Base-by-base conservation (phyloP, 2,888 invertebrate genomes). In the Andrena trimmerana region DNA sequence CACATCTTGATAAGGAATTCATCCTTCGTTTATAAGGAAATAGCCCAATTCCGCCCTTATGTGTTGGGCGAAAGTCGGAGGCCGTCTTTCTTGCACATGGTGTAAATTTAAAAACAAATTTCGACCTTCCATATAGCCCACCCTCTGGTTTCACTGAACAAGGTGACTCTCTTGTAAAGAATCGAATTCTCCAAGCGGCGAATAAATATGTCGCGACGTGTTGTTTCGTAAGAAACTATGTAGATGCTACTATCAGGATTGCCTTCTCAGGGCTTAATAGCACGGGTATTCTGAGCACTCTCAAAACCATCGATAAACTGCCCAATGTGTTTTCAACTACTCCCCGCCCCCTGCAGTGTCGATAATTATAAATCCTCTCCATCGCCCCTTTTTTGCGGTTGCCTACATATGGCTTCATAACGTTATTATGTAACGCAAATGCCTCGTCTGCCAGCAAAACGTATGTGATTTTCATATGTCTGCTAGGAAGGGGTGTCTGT, bases 371-470 rank as follows among this genome's bases (percentile, higher is more conserved):
- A 1, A 16, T n/a, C n/a, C 60, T 31, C 31, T 60, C 31, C 29
- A 1, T 31, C 31, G 60, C 7, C 31, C 2, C 31, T 7, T 31
- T 60, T n/a, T 27, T 31, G 31, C 6, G 60, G 4, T 16, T 5
- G n/a, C n/a, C 60, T 7, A 16, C 60, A n/a, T 31, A 60, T 16
- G 60, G 60, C 60, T 27, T 60, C 60, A 60, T 33, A 6, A 31
- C n/a, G 16, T 60, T 31, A 31, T 29, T 7, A 27, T 20, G 20
- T 20, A 20, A 20, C 20, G 20, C 20, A 20, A 20, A 20, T 20
- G 20, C 20, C 20, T 20, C 20, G 20, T 20, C 20, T 20, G 20
- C 20, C 20, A 60, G 31, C 4, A 33, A 16, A 29, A 60, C 31
- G n/a, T 16, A 60, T 13, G 31, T 29, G n/a, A 31, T n/a, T 29